Evolutionary conservation across 2,888 invertebrate species (phyloP), one percentile per base, ranked within the genome.

Genomic region (Xestia rhomboidea): DNA sequence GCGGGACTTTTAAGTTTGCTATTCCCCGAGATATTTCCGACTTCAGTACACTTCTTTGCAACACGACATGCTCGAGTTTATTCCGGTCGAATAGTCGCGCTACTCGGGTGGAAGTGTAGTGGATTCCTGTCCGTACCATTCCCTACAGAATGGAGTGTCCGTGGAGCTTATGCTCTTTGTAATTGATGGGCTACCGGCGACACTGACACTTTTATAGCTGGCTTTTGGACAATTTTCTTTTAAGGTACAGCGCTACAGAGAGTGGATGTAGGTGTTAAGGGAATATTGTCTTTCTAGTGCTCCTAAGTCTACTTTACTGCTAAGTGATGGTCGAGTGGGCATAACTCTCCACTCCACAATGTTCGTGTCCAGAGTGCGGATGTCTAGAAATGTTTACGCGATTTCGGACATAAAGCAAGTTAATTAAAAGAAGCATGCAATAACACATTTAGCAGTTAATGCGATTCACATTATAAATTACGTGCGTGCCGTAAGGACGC

Each of bases 201-300:
- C 70, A 72, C 77, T 75, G 89, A 87, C 86, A 89, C 77, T 85
- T 89, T 89, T 89, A 89, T 89, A 81, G 84, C 79, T 66, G 73
- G 87, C 81, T 76, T 84, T 85, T 78, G 83, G 79, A 82, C 86
- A 82, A 69, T 83, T 85, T 77, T 74, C 76, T 82, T 83, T 85
- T 79, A 81, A 79, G 83, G 77, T 77, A 79, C 77, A 64, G 24
- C 46, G 60, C 30, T 77, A 73, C 78, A 57, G 54, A 71, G 77
- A 87, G 77, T 81, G 73, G 69, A 67, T 74, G 76, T 72, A 63
- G 67, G 76, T 83, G 77, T 76, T 81, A 66, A 46, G 72, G 79
- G 72, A 82, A 80, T 83, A 70, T 69, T 76, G 73, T 70, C 70
- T 77, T 51, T 71, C 68, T 72, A 83, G 74, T 63, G 27, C 18